phyloP scores from a whole-genome alignment of 1,140 invertebrate species.

The Drosophila takahashii region DNA sequence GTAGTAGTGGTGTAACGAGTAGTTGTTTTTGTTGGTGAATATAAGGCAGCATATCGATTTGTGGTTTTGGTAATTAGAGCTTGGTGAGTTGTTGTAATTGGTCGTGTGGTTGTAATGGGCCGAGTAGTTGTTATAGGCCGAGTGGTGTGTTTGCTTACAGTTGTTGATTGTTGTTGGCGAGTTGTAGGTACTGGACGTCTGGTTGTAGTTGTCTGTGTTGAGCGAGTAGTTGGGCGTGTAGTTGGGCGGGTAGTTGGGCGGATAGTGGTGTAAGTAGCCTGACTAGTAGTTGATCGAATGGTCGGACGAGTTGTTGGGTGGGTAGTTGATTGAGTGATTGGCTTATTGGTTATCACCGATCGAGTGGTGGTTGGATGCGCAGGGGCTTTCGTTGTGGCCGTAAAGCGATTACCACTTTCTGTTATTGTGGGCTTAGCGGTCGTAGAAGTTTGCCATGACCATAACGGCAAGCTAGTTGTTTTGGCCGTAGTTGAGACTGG shows the following conservation, averaged over 20 bases:
- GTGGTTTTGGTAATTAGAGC: conserved; percentile 4
- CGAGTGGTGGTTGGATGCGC: conserved; percentile 8
- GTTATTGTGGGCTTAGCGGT: conserved; percentile 29
- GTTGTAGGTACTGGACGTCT: not conserved
- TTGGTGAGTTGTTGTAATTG: conserved; percentile 6
- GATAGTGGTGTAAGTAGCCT: not conserved
- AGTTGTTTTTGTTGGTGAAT: conserved; percentile 7
- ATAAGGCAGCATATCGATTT: conserved; percentile 5
- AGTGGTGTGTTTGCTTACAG: conserved; percentile 16
- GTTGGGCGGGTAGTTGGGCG: not conserved
- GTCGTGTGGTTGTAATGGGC: conserved; percentile 14
- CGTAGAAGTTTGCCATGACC: conserved; percentile 46
- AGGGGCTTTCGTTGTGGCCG: conserved; percentile 18
- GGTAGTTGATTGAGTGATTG: conserved; percentile 3
- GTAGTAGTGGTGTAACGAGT: conserved; percentile 9
- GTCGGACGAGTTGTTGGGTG: not conserved
- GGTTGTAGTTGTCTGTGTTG: conserved; percentile 4
- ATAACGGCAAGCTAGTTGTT: conserved; percentile 26
- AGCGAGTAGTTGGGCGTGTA: not conserved
- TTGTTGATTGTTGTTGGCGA: not conserved
- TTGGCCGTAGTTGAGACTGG: conserved; percentile 23
- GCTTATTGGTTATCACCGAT: conserved; percentile 4
- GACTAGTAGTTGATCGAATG: not conserved
- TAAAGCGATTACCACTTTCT: conserved; percentile 21
- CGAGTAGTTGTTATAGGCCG: conserved; percentile 12